Conservation (phyloP, 1,140 invertebrate genomes). For the Ips nitidus region DNA sequence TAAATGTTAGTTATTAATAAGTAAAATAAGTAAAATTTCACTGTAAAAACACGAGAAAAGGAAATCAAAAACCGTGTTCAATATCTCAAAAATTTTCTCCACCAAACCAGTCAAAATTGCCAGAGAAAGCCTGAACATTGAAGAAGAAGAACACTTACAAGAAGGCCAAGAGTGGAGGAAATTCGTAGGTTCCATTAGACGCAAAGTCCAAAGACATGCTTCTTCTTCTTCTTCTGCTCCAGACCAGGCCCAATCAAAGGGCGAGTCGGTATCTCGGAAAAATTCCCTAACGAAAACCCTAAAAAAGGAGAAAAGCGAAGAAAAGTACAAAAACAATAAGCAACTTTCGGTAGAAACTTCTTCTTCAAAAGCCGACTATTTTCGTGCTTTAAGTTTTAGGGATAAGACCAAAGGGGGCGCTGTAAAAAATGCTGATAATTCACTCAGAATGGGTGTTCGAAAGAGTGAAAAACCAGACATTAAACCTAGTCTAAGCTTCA, state of each 20-base stretch:
- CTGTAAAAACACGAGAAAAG: slow-evolving; percentile 1
- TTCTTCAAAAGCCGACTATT: slow-evolving; percentile 40
- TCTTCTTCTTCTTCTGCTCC: slow-evolving; percentile 35
- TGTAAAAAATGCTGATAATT: slow-evolving; percentile 42
- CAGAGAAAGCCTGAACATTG: slow-evolving; percentile 46
- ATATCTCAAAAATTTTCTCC: slow-evolving; percentile 47
- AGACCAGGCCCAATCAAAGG: slow-evolving; percentile 28
- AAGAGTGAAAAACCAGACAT: slow-evolving; percentile 49
- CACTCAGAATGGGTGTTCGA: slow-evolving; percentile 45
- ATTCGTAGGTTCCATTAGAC: slow-evolving; percentile 50
- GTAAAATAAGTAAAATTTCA: not conserved
- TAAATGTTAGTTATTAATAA: too few relatives aligned
- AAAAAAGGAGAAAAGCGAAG: slow-evolving; percentile 41
- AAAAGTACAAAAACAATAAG: slow-evolving; percentile 41
- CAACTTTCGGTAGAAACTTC: slow-evolving; percentile 43
- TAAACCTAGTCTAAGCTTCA: slow-evolving; percentile 42
- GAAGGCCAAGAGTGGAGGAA: slow-evolving; percentile 50
- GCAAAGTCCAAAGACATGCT: slow-evolving; percentile 49
- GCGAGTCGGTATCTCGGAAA: slow-evolving; percentile 44
- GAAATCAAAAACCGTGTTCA: slow-evolving; percentile 44
- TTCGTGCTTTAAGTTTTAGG: slow-evolving; percentile 43
- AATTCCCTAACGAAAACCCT: slow-evolving; percentile 50
- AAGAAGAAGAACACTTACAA: slow-evolving; percentile 35
- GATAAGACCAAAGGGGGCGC: slow-evolving; percentile 45
- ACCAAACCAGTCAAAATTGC: slow-evolving; percentile 46